Evolutionary conservation across 2,888 invertebrate species (phyloP), one percentile per base, ranked within the genome.

Genomic region (Leucophenga maculata): DNA sequence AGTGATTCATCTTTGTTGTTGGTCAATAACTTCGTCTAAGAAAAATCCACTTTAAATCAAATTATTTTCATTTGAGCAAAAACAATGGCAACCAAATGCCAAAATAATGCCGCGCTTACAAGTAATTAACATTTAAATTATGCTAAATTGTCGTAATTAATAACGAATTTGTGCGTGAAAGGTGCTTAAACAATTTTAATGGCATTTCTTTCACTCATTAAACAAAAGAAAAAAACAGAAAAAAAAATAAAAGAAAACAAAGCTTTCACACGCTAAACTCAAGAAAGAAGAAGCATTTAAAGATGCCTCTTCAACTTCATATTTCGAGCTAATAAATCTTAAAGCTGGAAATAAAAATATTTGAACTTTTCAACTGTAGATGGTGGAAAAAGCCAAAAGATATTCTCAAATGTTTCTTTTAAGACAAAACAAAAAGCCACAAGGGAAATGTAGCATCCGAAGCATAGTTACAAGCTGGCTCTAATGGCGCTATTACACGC

Each of bases 401-500:
- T n/a, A 46, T 54, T 66, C 55, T 62, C 60, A 66, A 69, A 71
- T 71, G 66, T 71, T 69, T 69, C 71, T 69, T 69, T 69, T 69
- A 69, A 69, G n/a, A n/a, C n/a, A n/a, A n/a, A n/a, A n/a, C n/a
- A n/a, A n/a, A n/a, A 69, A 65, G 39, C n/a, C 44, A 65, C 65
- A 69, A 65, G 71, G 65, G 69, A 69, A 46, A 26, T 1, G 11
- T 11, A 39, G 39, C 39, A 39, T 11, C 39, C 46, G 66, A 31
- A 48, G 46, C 60, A 54, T 48, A 71, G 60, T 60, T 68, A 69
- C 64, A 6, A n/a, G n/a, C 9, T 39, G 39, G 1, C 39, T 39
- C 66, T 73, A 74, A 74, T 74, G 68, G 74, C 59, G 69, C 68
- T 72, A 70, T 72, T 74, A 68, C 69, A 73, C 68, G 68, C 73